Conservation (phyloP, 2,888 invertebrate species). For the Strigamia transsilvanica region DNA sequence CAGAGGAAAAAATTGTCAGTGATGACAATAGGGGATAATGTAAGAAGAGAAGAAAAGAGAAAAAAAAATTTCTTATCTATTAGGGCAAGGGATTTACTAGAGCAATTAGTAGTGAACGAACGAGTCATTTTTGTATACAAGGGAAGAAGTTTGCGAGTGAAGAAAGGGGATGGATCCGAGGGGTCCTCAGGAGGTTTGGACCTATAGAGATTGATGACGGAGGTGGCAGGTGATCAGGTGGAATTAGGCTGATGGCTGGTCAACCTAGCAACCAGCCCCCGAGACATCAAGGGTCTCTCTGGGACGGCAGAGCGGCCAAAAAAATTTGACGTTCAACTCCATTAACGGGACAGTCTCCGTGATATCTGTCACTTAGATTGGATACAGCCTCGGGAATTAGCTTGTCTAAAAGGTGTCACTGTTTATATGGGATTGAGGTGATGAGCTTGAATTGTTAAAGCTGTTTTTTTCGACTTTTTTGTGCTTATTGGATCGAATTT, state of each 20-base stretch:
- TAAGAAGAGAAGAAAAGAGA: conserved; percentile 25
- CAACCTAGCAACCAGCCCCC: conserved; percentile 26
- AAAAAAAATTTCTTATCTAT: conserved; percentile 38
- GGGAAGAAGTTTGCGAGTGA: background rate
- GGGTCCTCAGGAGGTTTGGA: conserved; percentile 13
- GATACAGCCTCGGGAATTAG: conserved; percentile 27
- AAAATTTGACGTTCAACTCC: conserved; percentile 38
- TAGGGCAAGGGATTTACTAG: conserved; percentile 35
- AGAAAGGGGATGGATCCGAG: conserved; percentile 12
- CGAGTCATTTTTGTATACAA: background rate
- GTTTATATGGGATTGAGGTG: conserved; percentile 9
- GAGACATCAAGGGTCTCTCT: conserved; percentile 31
- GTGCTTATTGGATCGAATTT: too few relatives aligned
- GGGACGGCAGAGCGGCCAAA: background rate
- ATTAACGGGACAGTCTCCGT: conserved; percentile 21
- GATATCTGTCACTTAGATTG: conserved; percentile 38
- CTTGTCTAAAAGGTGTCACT: conserved; percentile 30
- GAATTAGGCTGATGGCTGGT: conserved; percentile 35
- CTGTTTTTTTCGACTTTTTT: background rate
- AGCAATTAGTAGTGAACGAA: conserved; percentile 11
- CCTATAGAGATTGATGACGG: conserved; percentile 34
- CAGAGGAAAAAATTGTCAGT: conserved; percentile 7
- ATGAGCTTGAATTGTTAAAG: conserved; percentile 26
- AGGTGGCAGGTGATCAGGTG: conserved; percentile 38
- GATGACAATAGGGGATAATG: conserved; percentile 36